Base-by-base conservation (phyloP, 2,888 invertebrate genomes). In the Euspilapteryx auroguttella region DNA sequence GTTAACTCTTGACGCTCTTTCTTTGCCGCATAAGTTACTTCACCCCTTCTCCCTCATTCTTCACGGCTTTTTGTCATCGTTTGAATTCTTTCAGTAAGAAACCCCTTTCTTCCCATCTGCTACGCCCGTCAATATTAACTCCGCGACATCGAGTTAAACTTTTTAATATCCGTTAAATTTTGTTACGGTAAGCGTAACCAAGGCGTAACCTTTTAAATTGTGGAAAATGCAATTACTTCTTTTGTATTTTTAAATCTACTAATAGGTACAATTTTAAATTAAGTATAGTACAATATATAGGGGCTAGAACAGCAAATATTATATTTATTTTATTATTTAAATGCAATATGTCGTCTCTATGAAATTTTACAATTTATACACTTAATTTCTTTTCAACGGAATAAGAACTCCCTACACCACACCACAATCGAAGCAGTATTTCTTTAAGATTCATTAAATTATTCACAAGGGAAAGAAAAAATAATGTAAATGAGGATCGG, bases 71-170 rank as follows among this genome's bases (percentile, higher is more conserved):
- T 75, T 71, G 73, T 73, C 75, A 64, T 65, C 71, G 63, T 69
- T 63, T 61, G 66, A 71, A 71, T 71, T 71, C 69, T 71, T 75
- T 8, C 17, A 17, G n/a, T 71, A 65, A 58, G 61, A 51, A 63
- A 69, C 68, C 71, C 65, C 40, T 58, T 65, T 40, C 57, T 65
- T 58, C 58, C 69, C 75, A 71, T 73, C 73, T 69, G 71, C 63
- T 59, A 59, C 68, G 66, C 69, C 76, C 75, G 77, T 77, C 77
- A 76, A 76, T 77, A 77, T 76, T 76, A 77, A 77, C 76, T 77
- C 62, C 57, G 49, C 45, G 49, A 45, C 53, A 37, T 38, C 45
- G 65, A 62, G 64, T 65, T 66, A 69, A 76, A 76, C 73, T 75
- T 76, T 75, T 73, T 75, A 75, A 73, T 75, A 75, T 75, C 75